Percentiles rank a stretch among this genome's conserved stretches.
Conservation (phyloP, 2,113 vertebrate genomes). For the Indicator indicator region DNA sequence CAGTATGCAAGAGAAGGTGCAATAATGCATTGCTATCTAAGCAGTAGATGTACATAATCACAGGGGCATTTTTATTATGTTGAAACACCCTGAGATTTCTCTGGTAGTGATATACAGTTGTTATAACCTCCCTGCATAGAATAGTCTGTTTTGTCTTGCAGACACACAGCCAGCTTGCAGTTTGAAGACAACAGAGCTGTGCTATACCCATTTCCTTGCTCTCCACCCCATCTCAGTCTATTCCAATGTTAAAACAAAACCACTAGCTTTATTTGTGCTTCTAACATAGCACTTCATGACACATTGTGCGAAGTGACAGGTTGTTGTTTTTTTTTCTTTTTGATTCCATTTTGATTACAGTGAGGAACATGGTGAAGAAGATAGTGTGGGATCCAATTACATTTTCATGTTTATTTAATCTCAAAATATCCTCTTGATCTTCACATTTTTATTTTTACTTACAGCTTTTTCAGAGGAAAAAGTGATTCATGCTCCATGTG, state of each 20-base stretch:
- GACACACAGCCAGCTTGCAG: neutral
- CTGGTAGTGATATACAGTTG: neutral
- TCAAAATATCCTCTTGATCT: conserved; percentile 27
- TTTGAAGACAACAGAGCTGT: neutral
- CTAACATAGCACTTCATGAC: neutral
- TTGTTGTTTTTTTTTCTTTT: neutral
- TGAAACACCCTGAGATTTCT: neutral
- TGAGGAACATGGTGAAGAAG: neutral
- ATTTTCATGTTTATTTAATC: conserved; percentile 38
- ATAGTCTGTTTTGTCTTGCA: neutral
- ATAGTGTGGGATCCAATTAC: neutral
- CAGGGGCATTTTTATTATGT: neutral
- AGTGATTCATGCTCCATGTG: conserved; percentile 7
- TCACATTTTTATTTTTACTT: conserved; percentile 15
- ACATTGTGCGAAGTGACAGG: neutral
- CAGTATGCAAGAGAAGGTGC: neutral
- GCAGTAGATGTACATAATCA: neutral
- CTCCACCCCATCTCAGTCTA: neutral
- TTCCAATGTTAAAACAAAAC: conserved; percentile 8
- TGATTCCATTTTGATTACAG: conserved; percentile 2
- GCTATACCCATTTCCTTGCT: neutral
- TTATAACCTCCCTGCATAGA: neutral
- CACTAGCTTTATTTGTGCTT: neutral
- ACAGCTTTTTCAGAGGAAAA: conserved; percentile 17
- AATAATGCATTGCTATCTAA: neutral